These are phyloP conservation scores for Montifringilla adamsi DNA, from an alignment of 2,113 vertebrate genomes.

Conservation along the genomic window DNA sequence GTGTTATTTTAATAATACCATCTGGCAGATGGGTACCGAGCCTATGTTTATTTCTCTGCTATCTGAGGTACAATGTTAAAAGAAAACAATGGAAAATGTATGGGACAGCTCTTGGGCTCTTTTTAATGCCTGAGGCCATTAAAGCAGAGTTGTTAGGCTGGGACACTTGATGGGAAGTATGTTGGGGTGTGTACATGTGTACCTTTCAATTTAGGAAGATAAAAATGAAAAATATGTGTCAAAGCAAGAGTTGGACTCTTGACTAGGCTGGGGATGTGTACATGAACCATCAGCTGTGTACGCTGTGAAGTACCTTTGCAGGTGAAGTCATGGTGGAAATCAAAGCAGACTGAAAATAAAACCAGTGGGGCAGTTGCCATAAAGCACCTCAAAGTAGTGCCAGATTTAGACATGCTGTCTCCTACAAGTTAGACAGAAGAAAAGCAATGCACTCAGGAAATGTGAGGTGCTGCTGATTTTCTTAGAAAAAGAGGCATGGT, in stretches of 20 bases:
- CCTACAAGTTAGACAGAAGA: neutral
- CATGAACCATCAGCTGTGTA: neutral
- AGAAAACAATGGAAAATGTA: neutral
- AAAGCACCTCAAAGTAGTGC: neutral
- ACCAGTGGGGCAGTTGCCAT: neutral
- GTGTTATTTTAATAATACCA: neutral
- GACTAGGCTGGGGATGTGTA: neutral
- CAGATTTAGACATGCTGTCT: neutral
- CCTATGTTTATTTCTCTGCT: neutral
- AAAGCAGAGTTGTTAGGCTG: neutral
- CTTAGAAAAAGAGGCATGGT: neutral
- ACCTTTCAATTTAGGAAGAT: neutral
- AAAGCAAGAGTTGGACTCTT: neutral
- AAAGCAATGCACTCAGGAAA: neutral
- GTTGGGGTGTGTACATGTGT: rapidly evolving
- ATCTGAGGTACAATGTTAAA: neutral
- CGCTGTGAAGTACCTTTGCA: constrained; percentile 8
- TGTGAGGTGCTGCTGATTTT: neutral
- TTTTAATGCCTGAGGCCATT: neutral
- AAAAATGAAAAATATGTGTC: neutral
- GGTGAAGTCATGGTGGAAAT: constrained; percentile 19
- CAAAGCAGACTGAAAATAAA: constrained; percentile 25
- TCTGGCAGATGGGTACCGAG: neutral
- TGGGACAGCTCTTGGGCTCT: neutral
- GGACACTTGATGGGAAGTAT: neutral